Percentiles rank a stretch among this genome's conserved stretches.
These are phyloP conservation scores for Melangyna quadrimaculata DNA, from an alignment of 2,888 invertebrate genomes.

Conservation along the genomic window DNA sequence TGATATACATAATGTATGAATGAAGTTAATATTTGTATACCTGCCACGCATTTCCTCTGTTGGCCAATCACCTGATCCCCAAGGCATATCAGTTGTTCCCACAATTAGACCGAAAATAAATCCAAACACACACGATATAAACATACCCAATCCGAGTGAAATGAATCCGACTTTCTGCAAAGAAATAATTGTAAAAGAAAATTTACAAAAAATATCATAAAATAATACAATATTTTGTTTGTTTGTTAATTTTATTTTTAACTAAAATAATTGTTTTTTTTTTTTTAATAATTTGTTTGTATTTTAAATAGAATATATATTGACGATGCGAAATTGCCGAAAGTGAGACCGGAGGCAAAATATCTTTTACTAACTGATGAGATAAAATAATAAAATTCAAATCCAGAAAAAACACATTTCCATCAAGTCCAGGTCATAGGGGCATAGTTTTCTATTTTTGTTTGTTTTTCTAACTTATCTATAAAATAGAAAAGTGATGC, in stretches of 20 bases:
- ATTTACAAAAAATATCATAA: neutral
- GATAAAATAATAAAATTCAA: neutral
- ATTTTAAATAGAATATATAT: neutral
- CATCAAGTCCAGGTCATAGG: neutral
- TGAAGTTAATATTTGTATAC: conserved; percentile 80
- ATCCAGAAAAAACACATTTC: neutral
- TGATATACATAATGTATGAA: no score
- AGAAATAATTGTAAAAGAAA: neutral
- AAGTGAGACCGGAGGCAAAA: neutral
- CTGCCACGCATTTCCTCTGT: conserved; percentile 90
- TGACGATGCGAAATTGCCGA: neutral
- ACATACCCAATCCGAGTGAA: conserved; percentile 86
- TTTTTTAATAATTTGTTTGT: neutral
- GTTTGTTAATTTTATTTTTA: neutral
- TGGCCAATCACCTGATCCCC: conserved; percentile 89
- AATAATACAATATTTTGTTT: neutral
- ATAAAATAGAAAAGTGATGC: neutral
- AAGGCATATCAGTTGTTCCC: conserved; percentile 88
- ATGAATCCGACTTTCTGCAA: conserved; percentile 86
- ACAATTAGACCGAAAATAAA: conserved; percentile 89
- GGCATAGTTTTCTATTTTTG: neutral
- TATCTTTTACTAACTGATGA: neutral
- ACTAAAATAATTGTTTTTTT: neutral
- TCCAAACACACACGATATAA: conserved; percentile 89
- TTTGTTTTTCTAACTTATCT: neutral